A percentile compares a stretch with the other conserved stretches of the same genome.
Evolutionary conservation across 1,140 invertebrate species (phyloP).

Genomic region (Episyrphus balteatus): DNA sequence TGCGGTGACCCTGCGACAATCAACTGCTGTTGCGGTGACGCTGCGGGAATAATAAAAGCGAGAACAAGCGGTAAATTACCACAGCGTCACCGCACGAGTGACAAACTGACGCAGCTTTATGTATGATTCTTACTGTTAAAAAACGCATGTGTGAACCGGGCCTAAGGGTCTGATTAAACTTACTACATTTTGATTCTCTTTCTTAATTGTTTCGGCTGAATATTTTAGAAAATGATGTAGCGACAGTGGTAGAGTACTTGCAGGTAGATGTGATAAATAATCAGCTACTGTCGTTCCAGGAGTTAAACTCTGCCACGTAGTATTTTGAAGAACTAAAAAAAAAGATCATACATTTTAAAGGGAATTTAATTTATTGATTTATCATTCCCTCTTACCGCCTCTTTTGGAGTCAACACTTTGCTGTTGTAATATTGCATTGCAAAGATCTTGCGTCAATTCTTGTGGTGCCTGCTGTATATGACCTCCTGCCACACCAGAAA

Average conservation of each 20-base stretch:
- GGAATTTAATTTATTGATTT: neutral
- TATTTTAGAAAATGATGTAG: constrained; percentile 76
- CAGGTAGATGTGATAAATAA: constrained; percentile 63
- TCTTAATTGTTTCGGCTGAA: constrained; percentile 64
- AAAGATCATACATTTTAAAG: neutral
- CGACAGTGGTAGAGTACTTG: constrained; percentile 62
- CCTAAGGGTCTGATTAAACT: constrained; percentile 7
- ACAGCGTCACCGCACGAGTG: too few relatives aligned
- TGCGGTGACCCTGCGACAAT: too few relatives aligned
- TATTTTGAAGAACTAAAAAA: constrained; percentile 32
- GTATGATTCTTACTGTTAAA: too few relatives aligned
- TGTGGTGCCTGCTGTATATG: constrained; percentile 28
- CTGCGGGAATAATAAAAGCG: too few relatives aligned
- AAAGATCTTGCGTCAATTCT: constrained; percentile 33
- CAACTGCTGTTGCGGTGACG: too few relatives aligned
- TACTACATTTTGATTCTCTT: constrained; percentile 44
- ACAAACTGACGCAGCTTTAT: too few relatives aligned
- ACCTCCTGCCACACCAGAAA: constrained; percentile 18
- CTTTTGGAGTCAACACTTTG: constrained; percentile 21
- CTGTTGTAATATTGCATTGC: constrained; percentile 35
- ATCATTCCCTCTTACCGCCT: constrained; percentile 3
- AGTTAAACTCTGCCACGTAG: constrained; percentile 61
- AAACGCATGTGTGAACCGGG: too few relatives aligned
- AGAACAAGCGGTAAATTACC: too few relatives aligned
- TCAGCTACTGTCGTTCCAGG: constrained; percentile 68